A percentile compares a stretch with the other conserved stretches of the same genome.
Evolutionary conservation across 2,113 vertebrate species (phyloP).

Genomic region (Taxidea taxus): DNA sequence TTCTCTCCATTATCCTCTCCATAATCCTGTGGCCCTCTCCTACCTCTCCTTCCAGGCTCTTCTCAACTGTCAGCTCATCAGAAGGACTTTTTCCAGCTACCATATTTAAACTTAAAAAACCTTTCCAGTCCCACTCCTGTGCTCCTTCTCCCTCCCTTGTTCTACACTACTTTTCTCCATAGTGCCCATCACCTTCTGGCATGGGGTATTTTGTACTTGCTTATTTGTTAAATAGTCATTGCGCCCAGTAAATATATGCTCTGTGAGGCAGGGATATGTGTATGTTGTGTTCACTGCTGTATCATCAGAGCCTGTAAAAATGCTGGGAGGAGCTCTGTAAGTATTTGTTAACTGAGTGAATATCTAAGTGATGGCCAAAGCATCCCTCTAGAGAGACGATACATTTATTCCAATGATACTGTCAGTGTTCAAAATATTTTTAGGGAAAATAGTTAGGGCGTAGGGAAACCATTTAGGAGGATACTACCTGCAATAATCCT

Average conservation of each 20-base stretch:
- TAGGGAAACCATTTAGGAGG: background rate
- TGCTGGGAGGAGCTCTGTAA: background rate
- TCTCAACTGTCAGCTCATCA: background rate
- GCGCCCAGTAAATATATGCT: background rate
- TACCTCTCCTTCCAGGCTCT: background rate
- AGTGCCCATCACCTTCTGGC: background rate
- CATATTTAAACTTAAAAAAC: background rate
- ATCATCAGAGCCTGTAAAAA: background rate
- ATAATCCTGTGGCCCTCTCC: background rate
- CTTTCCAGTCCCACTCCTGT: background rate
- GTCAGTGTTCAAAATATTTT: background rate
- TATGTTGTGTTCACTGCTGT: background rate
- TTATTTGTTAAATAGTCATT: background rate
- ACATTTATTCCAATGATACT: background rate
- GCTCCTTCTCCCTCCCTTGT: background rate
- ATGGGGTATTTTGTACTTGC: background rate
- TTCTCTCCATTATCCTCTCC: background rate
- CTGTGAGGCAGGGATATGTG: background rate
- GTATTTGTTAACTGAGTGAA: background rate
- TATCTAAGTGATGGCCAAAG: background rate
- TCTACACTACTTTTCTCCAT: background rate
- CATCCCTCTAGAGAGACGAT: background rate
- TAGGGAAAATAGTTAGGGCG: background rate
- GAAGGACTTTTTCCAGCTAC: background rate
- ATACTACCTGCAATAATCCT: background rate